These are phyloP conservation scores for Asobara japonica DNA, from an alignment of 1,140 invertebrate species.

Conservation along the genomic window DNA sequence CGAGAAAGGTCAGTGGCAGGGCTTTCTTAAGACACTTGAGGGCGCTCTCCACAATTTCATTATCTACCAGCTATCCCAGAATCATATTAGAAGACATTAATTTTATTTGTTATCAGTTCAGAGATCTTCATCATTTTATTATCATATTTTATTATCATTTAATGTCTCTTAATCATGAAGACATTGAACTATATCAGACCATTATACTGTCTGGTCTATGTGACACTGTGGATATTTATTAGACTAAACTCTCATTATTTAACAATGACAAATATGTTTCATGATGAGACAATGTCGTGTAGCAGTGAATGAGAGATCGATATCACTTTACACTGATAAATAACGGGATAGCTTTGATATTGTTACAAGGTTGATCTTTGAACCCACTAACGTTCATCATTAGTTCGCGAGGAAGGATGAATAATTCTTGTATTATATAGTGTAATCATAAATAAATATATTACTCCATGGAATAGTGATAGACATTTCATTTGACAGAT, in stretches of 20 bases:
- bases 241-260: constrained; percentile 18
- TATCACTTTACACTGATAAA: constrained; percentile 29
- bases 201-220: no score
- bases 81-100: constrained; percentile 63
- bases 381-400: constrained; percentile 14
- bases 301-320: constrained; percentile 35
- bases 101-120: neutral
- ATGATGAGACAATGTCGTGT: constrained; percentile 32
- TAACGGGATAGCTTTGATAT: constrained; percentile 29
- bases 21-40: constrained; percentile 67
- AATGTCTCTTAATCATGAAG: neutral
- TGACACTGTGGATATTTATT: no score
- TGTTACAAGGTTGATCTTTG: constrained; percentile 32
- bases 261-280: constrained; percentile 36
- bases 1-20: constrained; percentile 87
- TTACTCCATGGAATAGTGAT: constrained; percentile 6
- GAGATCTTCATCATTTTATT: neutral
- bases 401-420: neutral
- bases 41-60: constrained; percentile 66
- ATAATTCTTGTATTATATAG: constrained; percentile 14
- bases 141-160: neutral
- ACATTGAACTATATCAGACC: neutral
- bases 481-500: constrained; percentile 11
- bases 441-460: neutral
- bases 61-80: constrained; percentile 64